These are phyloP conservation scores for Tiaroga cobitis DNA, from an alignment of 2,797 vertebrate genomes.

Conservation along the genomic window DNA sequence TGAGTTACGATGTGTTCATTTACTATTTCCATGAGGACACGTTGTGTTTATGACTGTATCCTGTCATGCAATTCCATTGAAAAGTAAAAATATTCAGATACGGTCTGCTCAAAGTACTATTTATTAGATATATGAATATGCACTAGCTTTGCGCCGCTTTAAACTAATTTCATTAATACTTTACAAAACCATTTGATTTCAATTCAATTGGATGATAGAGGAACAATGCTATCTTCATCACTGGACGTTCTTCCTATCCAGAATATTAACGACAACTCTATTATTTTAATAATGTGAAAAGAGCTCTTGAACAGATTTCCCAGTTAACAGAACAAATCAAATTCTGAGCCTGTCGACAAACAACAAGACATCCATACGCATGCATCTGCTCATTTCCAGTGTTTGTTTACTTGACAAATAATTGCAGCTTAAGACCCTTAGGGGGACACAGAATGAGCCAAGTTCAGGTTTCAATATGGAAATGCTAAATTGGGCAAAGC, in stretches of 20 bases:
- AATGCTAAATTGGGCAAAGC: neutral
- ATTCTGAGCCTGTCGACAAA: neutral
- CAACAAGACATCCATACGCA: neutral
- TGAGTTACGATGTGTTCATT: neutral
- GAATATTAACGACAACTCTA: constrained; percentile 12
- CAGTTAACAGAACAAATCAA: constrained; percentile 19
- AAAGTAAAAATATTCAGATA: neutral
- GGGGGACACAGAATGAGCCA: neutral
- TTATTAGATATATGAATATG: neutral
- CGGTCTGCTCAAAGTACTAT: neutral
- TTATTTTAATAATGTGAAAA: neutral
- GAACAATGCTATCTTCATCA: neutral
- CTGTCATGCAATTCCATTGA: neutral
- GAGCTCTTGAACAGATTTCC: neutral
- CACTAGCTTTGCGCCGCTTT: neutral
- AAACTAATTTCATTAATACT: neutral
- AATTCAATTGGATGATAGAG: neutral
- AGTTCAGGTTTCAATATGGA: neutral
- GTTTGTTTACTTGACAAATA: constrained; percentile 27
- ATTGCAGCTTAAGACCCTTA: constrained; percentile 21
- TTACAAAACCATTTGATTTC: neutral
- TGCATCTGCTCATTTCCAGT: neutral
- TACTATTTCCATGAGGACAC: neutral
- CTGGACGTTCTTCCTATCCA: neutral
- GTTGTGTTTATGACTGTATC: neutral